Conservation (phyloP, 2,797 vertebrate genomes). For the Hypotaenidia okinawae region DNA sequence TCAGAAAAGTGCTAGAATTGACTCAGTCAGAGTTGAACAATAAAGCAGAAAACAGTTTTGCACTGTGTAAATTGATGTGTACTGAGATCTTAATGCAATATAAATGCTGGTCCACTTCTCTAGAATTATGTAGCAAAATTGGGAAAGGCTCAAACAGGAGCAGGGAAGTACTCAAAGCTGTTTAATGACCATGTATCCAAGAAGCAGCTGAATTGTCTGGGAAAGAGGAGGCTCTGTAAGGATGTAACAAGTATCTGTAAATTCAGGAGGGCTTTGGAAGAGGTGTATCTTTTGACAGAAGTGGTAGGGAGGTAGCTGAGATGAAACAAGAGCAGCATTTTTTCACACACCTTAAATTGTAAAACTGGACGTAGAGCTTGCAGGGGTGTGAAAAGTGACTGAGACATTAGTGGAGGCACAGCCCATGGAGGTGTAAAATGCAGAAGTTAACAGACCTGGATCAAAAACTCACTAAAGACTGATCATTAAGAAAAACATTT, state of each 20-base stretch:
- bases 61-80: not conserved
- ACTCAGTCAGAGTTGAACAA: not conserved
- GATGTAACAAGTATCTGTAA: not conserved
- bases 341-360: not conserved
- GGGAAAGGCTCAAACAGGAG: not conserved
- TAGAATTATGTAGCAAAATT: not conserved
- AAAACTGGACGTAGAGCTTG: not conserved
- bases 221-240: not conserved
- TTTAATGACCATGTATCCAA: not conserved
- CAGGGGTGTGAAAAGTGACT: not conserved
- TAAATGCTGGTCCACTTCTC: not conserved
- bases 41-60: not conserved
- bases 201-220: not conserved
- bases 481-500: not conserved
- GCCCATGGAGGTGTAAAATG: not conserved
- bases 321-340: not conserved
- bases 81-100: not conserved
- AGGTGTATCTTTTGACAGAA: not conserved
- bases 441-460: not conserved
- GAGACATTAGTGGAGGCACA: not conserved
- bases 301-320: not conserved
- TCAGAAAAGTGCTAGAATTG: not conserved
- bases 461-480: not conserved
- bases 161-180: not conserved
- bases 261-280: not conserved